Base-by-base conservation (phyloP, 2,797 vertebrate species). In the Discoglossus pictus region DNA sequence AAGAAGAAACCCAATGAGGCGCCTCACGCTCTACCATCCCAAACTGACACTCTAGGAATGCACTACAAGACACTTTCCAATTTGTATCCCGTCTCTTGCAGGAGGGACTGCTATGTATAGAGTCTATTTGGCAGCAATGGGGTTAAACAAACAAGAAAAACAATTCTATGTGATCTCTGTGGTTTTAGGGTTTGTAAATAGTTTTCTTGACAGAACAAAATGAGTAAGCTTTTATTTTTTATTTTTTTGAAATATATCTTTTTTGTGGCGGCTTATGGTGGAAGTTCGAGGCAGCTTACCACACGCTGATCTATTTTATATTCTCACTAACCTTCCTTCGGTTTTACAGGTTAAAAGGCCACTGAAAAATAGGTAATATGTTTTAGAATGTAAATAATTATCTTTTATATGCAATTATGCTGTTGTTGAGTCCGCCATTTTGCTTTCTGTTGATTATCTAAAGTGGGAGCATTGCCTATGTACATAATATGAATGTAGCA, bases 41-140 rank as follows among this genome's bases (percentile, higher is more conserved):
- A 10, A 66, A 80, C 80, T 77, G 80, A 84, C 82, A 78, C 75
- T 77, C 76, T 76, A 59, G 47, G 77, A 73, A 75, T 79, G 86
- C 86, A 88, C 85, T 87, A 86, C 80, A 78, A 78, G 83, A 85
- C 83, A 81, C 83, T 85, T 83, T 50, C 16, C 27, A n/a, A 11
- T 11, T 20, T 31, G 8, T 31, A 31, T 1, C 8, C 18, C 20
- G n/a, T 13, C 5, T 11, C 9, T 17, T 36, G 15, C 13, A 1
- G 52, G 34, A 55, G 4, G 52, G 31, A 53, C 51, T 35, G 31
- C 2, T 27, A 53, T 53, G 9, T 35, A 40, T 15, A 6, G n/a
- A n/a, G n/a, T n/a, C n/a, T n/a, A n/a, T 10, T 15, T 8, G 16
- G 27, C 27, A 31, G 42, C 8, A 4, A 12, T 16, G 18, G 44